Conservation (phyloP, 2,113 vertebrate species). For the Podarcis muralis region DNA sequence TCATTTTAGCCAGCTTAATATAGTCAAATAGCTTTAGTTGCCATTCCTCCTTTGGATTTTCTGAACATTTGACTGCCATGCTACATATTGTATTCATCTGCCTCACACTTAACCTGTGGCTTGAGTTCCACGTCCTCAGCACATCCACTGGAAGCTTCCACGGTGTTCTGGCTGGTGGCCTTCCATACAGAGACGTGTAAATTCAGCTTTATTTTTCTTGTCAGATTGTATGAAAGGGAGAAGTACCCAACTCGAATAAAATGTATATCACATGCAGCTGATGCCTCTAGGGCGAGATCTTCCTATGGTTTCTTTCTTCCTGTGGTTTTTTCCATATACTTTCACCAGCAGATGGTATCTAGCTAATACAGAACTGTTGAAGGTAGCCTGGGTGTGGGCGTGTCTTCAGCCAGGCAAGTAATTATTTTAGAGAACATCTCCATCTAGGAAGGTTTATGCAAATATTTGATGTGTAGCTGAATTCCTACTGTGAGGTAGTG, state of each 20-base stretch:
- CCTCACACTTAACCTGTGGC: not conserved
- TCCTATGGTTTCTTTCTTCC: not conserved
- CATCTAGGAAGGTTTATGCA: conserved; percentile 3
- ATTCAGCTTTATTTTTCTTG: not conserved
- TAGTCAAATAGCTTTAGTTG: no score
- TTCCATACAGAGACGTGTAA: not conserved
- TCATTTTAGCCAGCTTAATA: no score
- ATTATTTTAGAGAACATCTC: not conserved
- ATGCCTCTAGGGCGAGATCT: not conserved
- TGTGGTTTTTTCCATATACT: not conserved
- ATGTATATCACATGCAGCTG: not conserved
- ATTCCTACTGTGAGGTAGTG: not conserved
- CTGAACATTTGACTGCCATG: not conserved
- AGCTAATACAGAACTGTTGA: not conserved
- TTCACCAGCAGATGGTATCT: not conserved
- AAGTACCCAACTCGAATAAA: not conserved
- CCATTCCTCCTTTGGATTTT: not conserved
- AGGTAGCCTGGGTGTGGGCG: no score
- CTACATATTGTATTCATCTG: not conserved
- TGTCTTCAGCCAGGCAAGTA: not conserved
- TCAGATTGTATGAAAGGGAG: not conserved
- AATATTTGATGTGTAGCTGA: not conserved
- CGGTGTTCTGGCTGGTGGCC: no score
- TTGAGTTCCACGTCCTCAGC: not conserved
- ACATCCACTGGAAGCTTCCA: not conserved